phyloP scores from a whole-genome alignment of 1,140 invertebrate genomes.

The Drosophila nannoptera region DNA sequence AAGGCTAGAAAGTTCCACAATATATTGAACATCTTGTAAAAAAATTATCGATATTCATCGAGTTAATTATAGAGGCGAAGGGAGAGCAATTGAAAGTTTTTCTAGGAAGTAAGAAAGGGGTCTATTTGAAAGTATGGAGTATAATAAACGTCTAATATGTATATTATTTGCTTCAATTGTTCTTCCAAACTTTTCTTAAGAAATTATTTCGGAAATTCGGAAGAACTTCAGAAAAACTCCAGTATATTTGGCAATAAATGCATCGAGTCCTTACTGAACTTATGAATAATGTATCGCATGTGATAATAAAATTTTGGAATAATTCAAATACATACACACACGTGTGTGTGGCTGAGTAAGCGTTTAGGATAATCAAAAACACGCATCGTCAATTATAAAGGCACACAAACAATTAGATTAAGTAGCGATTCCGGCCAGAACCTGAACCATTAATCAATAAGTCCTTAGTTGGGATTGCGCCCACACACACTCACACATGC shows the following conservation, averaged over 20 bases:
- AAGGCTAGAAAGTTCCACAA: too few species aligned
- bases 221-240: not conserved
- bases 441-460: slow-evolving; percentile 48
- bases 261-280: slow-evolving; percentile 9
- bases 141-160: not conserved
- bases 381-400: slow-evolving; percentile 22
- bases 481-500: slow-evolving; percentile 2
- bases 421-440: slow-evolving; percentile 58
- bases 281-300: slow-evolving; percentile 47
- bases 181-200: too few species aligned
- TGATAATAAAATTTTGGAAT: slow-evolving; percentile 21
- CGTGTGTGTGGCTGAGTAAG: not conserved
- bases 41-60: too few species aligned
- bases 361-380: slow-evolving; percentile 43
- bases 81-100: not conserved
- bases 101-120: too few species aligned
- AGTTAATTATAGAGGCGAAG: too few species aligned
- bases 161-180: not conserved
- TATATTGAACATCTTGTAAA: too few species aligned
- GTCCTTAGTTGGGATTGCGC: slow-evolving; percentile 42
- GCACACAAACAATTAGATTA: slow-evolving; percentile 67
- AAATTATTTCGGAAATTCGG: too few species aligned
- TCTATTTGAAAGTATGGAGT: not conserved
- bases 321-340: slow-evolving; percentile 30
- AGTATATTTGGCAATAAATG: not conserved